Base-by-base conservation (phyloP, 1,140 invertebrate species). In the Dendroctonus ponderosae region DNA sequence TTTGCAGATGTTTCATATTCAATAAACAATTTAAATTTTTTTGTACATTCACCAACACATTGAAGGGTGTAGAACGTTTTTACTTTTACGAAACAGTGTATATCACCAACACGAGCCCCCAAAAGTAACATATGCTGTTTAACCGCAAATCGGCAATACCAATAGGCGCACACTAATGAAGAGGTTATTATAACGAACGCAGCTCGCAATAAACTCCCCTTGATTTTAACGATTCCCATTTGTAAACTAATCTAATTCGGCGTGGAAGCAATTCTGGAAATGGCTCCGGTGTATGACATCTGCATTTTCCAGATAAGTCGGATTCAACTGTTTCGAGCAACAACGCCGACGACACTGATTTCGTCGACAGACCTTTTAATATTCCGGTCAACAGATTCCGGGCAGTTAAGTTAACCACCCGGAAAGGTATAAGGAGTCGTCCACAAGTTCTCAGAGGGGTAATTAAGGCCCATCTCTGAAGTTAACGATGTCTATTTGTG, bases 381-480 rank as follows among this genome's bases (percentile, higher is more conserved):
- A 65, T 65, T 65, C 62, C 46, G 62, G 62, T 65, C 62, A 65
- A 65, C 53, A 56, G 52, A 65, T 65, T 65, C 52, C 15, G 44
- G 43, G 50, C 53, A 50, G 52, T 57, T 65, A 63, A 63, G 52
- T 50, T 65, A 65, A 65, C 62, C 62, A 65, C 50, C 62, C 48
- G 62, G 53, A 65, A 65, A 65, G 26, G 62, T 65, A 58, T 65
- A 65, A 65, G 62, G 62, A 65, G 62, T 65, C 53, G 52, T 65
- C 54, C 38, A 39, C 52, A 65, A 65, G 42, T 58, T 42, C 62
- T 57, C 53, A 48, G 11, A 11, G 62, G 62, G 6, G 37, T 65
- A 65, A 65, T 65, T 65, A 65, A 56, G 62, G 41, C 42, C 62
- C 52, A 65, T 65, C 53, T 49, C 62, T 65, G 62, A 42, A 65